Base-by-base conservation (phyloP, 2,113 vertebrate genomes). In the Sakesphorus luctuosus region DNA sequence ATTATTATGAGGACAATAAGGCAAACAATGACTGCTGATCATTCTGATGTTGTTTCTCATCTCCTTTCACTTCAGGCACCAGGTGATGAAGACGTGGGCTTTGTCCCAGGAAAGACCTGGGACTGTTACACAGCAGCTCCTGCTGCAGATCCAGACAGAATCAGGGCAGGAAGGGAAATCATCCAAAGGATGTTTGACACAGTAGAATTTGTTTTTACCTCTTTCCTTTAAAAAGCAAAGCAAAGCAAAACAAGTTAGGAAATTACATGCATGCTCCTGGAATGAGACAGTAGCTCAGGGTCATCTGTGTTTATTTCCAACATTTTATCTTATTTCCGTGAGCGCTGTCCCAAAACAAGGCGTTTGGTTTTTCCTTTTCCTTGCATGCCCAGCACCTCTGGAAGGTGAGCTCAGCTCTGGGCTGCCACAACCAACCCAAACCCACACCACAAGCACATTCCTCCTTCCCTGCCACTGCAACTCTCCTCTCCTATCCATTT, bases 151-250 rank as follows among this genome's bases (percentile, higher is more conserved):
- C 55, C 76, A 49, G 61, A 80, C 86, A 93, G 92, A 93, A 84
- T 74, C 80, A 67, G 86, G 91, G 50, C 91, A 89, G 89, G 91
- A 87, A 91, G 73, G 35, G 65, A 92, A 84, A 74, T 76, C 62
- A 87, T 84, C 66, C 82, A 65, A 62, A 93, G 94, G 71, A 93
- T 71, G 76, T 90, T 95, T 61, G 80, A 84, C 89, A 95, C 35
- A 56, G 62, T 35, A 40, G 72, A 83, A 88, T 90, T 93, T 69
- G 46, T 19, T 93, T 92, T 94, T 92, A 86, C 95, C 82, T 96
- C 67, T 96, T 96, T 86, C 92, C 90, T 96, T 90, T 90, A 87
- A 84, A 93, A 88, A 93, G 78, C 46, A 86, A 73, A 92, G 90
- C 63, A 89, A 84, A 92, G 36, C 89, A 88, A 89, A 95, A 63